Base-by-base conservation (phyloP, 1,140 invertebrate species). In the Hestina assimilis region DNA sequence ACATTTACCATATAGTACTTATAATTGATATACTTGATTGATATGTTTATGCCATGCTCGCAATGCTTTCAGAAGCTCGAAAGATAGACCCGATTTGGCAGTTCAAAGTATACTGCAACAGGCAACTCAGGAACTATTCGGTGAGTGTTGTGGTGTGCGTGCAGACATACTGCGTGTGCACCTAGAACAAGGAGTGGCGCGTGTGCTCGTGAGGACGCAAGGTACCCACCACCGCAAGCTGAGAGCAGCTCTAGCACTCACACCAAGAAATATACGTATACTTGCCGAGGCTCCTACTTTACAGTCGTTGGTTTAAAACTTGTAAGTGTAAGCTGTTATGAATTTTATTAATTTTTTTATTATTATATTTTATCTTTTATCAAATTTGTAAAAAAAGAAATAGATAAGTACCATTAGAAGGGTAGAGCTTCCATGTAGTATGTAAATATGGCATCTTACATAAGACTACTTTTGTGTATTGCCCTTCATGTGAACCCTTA, bases 291-390 rank as follows among this genome's bases (percentile, higher is more conserved):
- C 73, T 0, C 63, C 75, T 7, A 65, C 64, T 0, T 42, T 76
- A 15, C 75, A 78, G 26, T 69, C 75, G 4, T 55, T 80, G 0
- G 28, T 75, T 1, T 78, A 35, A 35, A 8, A 15, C 15, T 8
- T 19, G 33, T 35, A 35, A 19, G 33, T 17, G 4, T 12, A n/a
- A n/a, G n/a, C 6, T 14, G 1, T 33, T 26, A 26, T 4, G 26
- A 8, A 28, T 28, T 8, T 4, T 4, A 9, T 12, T 3, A 4
- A 28, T 28, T 28, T 9, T 2, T 28, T 28, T 9, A 28, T 28
- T 1, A 4, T 5, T 15, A 33, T 9, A 5, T 15, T 12, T 2
- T n/a, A n/a, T n/a, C n/a, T n/a, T n/a, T n/a, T n/a, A n/a, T n/a
- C n/a, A n/a, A n/a, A n/a, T n/a, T n/a, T n/a, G n/a, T n/a, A n/a